Percentiles rank a stretch among this genome's conserved stretches.
These are phyloP conservation scores for Ptilorrhoa leucosticta DNA, from an alignment of 2,113 vertebrate species.

Conservation along the genomic window DNA sequence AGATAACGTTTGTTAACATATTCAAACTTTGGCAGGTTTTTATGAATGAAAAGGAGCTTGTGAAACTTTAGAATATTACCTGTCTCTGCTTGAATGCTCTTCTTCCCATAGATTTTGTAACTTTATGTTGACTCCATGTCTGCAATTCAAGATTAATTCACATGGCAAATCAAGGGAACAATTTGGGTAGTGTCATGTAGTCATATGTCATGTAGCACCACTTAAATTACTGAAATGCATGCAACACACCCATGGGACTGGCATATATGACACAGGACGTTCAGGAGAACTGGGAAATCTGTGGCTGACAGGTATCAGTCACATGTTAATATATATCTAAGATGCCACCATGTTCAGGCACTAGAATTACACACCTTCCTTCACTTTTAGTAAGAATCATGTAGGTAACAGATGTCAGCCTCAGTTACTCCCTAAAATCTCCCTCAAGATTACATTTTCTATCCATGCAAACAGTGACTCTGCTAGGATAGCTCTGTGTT, in stretches of 20 bases:
- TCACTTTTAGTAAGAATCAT: not conserved
- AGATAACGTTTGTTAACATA: not conserved
- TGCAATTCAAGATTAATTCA: not conserved
- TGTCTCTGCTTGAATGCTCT: not conserved
- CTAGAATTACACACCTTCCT: not conserved
- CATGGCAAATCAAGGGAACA: not conserved
- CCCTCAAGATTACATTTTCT: not conserved
- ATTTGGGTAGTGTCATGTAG: not conserved
- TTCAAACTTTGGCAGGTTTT: not conserved
- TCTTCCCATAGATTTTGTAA: not conserved
- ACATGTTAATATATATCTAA: not conserved
- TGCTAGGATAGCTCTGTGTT: not conserved
- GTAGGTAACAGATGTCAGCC: not conserved
- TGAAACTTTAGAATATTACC: not conserved
- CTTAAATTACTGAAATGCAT: not conserved
- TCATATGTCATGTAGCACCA: not conserved
- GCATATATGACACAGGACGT: not conserved
- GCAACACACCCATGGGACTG: not conserved
- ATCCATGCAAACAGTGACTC: not conserved
- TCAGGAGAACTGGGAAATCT: not conserved
- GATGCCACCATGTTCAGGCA: not conserved
- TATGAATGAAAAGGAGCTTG: not conserved
- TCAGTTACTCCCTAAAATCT: not conserved
- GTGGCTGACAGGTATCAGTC: not conserved
- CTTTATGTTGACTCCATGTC: not conserved